Percentiles rank a stretch among this genome's conserved stretches.
phyloP scores from a whole-genome alignment of 2,113 vertebrate species.

The Actenoides hombroni region DNA sequence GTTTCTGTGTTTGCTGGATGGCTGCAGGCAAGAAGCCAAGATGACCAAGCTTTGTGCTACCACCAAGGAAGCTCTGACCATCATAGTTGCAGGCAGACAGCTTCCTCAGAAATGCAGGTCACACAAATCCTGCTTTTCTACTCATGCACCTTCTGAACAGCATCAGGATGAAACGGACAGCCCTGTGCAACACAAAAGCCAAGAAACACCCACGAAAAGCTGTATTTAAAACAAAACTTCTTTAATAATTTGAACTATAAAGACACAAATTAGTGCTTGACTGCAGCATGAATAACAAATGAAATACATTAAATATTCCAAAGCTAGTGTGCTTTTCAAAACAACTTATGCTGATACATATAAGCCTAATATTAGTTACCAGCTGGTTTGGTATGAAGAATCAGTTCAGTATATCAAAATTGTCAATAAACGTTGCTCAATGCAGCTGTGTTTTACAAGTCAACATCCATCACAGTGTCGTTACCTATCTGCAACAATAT shows the following conservation, averaged over 20 bases:
- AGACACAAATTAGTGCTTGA: conserved; percentile 60
- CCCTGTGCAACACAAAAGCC: not conserved
- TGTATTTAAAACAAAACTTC: conserved; percentile 48
- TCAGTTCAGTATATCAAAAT: conserved; percentile 29
- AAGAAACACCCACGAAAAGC: not conserved
- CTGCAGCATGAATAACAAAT: conserved; percentile 40
- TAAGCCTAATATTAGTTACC: conserved; percentile 32
- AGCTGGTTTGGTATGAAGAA: conserved; percentile 11
- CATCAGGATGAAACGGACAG: not conserved
- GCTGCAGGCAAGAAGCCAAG: not conserved
- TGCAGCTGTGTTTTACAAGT: not conserved
- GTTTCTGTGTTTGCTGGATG: not conserved
- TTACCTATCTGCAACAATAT: not conserved
- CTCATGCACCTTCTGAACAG: rapidly evolving
- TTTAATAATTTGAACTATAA: conserved; percentile 67
- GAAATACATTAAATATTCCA: conserved; percentile 55
- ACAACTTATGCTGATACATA: not conserved
- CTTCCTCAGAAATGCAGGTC: not conserved
- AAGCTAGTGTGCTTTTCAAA: conserved; percentile 57
- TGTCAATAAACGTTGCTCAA: not conserved
- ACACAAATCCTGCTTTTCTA: not conserved
- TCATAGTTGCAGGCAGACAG: not conserved
- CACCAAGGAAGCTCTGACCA: not conserved
- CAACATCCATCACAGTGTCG: conserved; percentile 13
- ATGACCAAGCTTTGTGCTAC: not conserved